A percentile compares a stretch with the other conserved stretches of the same genome.
Evolutionary conservation across 1,140 invertebrate species (phyloP).

Genomic region (Venturia canescens): DNA sequence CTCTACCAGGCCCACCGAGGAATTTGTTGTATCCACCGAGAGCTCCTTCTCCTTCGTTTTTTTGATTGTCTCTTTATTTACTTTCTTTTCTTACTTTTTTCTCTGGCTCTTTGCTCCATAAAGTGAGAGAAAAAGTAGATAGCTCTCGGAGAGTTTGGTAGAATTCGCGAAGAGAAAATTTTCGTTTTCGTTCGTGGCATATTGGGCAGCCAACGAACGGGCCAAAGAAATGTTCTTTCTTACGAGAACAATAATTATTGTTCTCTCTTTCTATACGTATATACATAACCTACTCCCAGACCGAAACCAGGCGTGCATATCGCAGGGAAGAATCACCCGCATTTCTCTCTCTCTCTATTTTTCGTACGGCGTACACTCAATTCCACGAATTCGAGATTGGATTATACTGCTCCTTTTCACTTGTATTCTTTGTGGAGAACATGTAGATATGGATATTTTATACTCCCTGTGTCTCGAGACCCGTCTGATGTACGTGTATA

Average conservation of each 20-base stretch:
- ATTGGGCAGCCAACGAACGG: slow-evolving; percentile 24
- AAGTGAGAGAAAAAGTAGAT: slow-evolving; percentile 11
- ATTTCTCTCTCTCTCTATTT: slow-evolving; percentile 6
- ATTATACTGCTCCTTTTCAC: slow-evolving; percentile 7
- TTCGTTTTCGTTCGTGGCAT: slow-evolving; percentile 20
- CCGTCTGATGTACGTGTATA: too few relatives aligned
- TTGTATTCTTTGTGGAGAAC: slow-evolving; percentile 5
- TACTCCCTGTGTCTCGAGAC: background rate
- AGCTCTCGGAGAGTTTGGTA: slow-evolving; percentile 18
- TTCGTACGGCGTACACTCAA: slow-evolving; percentile 9
- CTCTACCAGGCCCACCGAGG: slow-evolving; percentile 35
- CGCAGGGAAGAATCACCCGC: slow-evolving; percentile 27
- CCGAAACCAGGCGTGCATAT: slow-evolving; percentile 26
- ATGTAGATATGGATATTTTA: slow-evolving; percentile 1
- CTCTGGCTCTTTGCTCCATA: slow-evolving; percentile 16
- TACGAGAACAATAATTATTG: slow-evolving; percentile 54
- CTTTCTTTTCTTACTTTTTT: slow-evolving; percentile 22
- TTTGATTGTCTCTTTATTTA: slow-evolving; percentile 20
- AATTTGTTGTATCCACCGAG: slow-evolving; percentile 40
- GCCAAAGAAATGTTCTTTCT: slow-evolving; percentile 37
- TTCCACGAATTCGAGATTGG: slow-evolving; percentile 34
- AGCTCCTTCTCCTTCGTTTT: slow-evolving; percentile 13
- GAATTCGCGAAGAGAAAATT: slow-evolving; percentile 46
- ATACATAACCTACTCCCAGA: background rate
- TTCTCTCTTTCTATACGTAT: slow-evolving; percentile 1